Evolutionary conservation across 1,140 invertebrate species (phyloP), one percentile per base, ranked within the genome.

Genomic region (Paraescarpia echinospica): DNA sequence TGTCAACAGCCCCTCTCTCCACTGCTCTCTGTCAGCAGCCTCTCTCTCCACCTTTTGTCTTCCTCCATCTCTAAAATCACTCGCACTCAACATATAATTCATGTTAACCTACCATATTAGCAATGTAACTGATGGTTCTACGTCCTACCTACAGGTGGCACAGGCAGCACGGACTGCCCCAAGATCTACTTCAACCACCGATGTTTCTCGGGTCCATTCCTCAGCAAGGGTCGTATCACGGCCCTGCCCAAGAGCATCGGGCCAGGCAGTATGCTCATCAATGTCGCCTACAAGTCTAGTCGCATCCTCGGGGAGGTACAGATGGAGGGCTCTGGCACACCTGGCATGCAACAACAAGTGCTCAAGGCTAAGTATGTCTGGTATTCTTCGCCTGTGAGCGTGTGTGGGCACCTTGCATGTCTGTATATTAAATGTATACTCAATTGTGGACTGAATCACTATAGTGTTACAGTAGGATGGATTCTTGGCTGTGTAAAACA

Each of bases 111-210:
- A 77, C 22, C 27, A 77, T 77, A 77, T 77, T 77, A 77, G 59
- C 22, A 77, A 77, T 27, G 27, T 0, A 77, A 77, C 14, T 77
- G 14, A 77, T 22, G 59, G 14, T 77, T 77, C 59, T 77, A 77
- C 27, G 4, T 77, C 2, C 18, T 77, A 77, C 59, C 59, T 77
- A 27, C 59, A 77, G 59, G 59, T 77, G 59, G 59, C 59, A 77
- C 8, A 35, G 91, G 91, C 8, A 51, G 48, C 88, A 33, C 33
- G 48, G 97, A 97, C 97, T 98, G 97, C 94, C 97, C 97, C 89
- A 97, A 97, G 94, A 98, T 98, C 93, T 98, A 97, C 96, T 98
- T 98, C 94, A 98, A 98, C 95, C 98, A 98, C 92, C 51, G 92
- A 22, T 92, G 92, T 34, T 92, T 92, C 77, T 92, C 92, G 12